Evolutionary conservation across 2,113 vertebrate species (phyloP), one percentile per base, ranked within the genome.

Genomic region (Larimichthys crocea): DNA sequence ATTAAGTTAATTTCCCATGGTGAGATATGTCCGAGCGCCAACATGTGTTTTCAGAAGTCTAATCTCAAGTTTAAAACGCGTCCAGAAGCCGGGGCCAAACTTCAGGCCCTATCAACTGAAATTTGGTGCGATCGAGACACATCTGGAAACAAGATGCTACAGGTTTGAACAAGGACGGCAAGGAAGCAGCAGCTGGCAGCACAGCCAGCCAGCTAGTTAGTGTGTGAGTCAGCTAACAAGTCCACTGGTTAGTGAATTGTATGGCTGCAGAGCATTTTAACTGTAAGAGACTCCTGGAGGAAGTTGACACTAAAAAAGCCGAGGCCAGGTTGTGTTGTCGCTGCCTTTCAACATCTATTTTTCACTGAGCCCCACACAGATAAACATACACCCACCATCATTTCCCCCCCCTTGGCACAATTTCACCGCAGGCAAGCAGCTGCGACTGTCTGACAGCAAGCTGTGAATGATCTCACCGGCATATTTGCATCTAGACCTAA

Each of bases 401-500:
- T 70, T 80, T 79, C 64, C 24, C 59, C 44, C 40, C 60, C 44
- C 10, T 55, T 61, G 70, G 69, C 74, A 71, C 44, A 26, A 26
- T 80, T 67, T 85, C 55, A 16, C 69, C 9, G 2, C 71, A 46
- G 74, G 75, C 88, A 46, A 76, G 75, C 88, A 86, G 84, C 82
- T 88, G 86, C 55, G 77, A 71, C 74, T 68, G 82, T 86, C 80
- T 85, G 82, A 84, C 84, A 60, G 71, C 84, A 75, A 79, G 65
- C 84, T 86, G 86, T 49, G 82, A 89, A 87, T 86, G 86, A 91
- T 84, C 81, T 90, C 85, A 75, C 53, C 31, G 12, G 50, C 64
- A 66, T 83, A 82, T 93, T 90, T 92, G 78, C 84, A 83, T 88
- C 65, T 31, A 85, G 81, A 85, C 83, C 79, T 75, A 74, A 89